Conservation (phyloP, 2,888 invertebrate genomes). For the Anaspis maculata region DNA sequence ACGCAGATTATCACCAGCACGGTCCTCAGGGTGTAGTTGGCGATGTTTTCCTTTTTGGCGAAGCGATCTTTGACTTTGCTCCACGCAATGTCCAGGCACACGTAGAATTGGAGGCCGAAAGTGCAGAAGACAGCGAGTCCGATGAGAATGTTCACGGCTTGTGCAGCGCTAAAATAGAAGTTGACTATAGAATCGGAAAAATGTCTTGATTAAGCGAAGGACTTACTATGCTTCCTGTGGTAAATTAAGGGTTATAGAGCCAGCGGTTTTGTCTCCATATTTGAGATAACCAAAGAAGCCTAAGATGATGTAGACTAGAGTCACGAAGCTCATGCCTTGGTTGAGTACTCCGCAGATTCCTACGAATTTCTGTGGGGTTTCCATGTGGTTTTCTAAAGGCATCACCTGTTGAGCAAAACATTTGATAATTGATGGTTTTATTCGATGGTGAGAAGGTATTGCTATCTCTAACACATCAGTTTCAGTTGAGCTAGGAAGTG, state of each 20-base stretch:
- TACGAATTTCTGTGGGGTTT: constrained; percentile 70
- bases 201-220: no score
- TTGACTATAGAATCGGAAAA: no score
- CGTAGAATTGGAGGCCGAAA: constrained; percentile 94
- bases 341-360: constrained; percentile 82
- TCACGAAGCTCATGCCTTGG: constrained; percentile 84
- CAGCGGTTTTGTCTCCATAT: constrained; percentile 61
- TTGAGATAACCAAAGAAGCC: constrained; percentile 88
- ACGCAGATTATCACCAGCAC: constrained; percentile 62
- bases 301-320: constrained; percentile 76
- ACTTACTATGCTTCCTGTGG: constrained; percentile 56
- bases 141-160: constrained; percentile 78
- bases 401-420: no score
- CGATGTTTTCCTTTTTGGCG: constrained; percentile 53
- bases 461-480: no score
- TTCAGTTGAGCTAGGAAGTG: no score
- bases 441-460: no score
- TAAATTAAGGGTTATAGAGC: constrained; percentile 80
- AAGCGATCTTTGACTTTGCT: constrained; percentile 63
- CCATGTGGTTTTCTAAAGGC: constrained; percentile 93
- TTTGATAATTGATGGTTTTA: constrained; percentile 1
- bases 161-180: constrained; percentile 62
- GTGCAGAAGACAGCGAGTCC: constrained; percentile 88
- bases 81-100: constrained; percentile 90
- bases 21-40: constrained; percentile 68